Evolutionary conservation across 2,113 vertebrate species (phyloP).

Genomic region (Zosterops borbonicus): DNA sequence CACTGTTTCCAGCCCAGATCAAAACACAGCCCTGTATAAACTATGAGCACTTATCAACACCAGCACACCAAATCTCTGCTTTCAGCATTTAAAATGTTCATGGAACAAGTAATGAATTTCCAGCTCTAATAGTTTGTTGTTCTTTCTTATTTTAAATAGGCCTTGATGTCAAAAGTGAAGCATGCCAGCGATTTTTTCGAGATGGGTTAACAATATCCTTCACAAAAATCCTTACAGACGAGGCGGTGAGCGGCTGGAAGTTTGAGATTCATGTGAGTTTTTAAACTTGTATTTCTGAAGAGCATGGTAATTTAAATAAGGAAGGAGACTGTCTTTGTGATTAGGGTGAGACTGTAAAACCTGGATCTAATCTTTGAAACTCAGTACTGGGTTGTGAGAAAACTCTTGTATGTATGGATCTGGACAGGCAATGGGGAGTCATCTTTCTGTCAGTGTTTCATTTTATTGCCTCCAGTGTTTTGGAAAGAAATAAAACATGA

Average conservation of each 20-base stretch:
- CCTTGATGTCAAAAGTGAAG: conserved; percentile 99
- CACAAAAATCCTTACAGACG: conserved; percentile 99
- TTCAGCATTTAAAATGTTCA: background rate
- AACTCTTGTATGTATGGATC: background rate
- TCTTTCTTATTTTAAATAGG: conserved; percentile 73
- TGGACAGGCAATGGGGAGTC: background rate
- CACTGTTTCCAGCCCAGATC: background rate
- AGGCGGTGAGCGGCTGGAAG: conserved; percentile 99
- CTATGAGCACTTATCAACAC: background rate
- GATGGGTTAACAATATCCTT: conserved; percentile 99
- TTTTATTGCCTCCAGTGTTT: background rate
- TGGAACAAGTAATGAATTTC: background rate
- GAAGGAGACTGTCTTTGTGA: background rate
- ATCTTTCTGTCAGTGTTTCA: background rate
- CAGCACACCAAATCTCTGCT: background rate
- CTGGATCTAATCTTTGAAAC: background rate
- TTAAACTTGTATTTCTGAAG: background rate
- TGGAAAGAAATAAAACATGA: background rate
- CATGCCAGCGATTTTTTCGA: conserved; percentile 98
- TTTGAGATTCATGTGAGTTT: conserved; percentile 99
- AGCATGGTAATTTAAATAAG: background rate
- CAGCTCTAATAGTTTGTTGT: background rate
- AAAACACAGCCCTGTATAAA: background rate
- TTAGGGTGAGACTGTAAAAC: background rate
- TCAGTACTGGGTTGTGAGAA: background rate